Evolutionary conservation across 2,888 invertebrate species (phyloP).

Genomic region (Smittia sp.): DNA sequence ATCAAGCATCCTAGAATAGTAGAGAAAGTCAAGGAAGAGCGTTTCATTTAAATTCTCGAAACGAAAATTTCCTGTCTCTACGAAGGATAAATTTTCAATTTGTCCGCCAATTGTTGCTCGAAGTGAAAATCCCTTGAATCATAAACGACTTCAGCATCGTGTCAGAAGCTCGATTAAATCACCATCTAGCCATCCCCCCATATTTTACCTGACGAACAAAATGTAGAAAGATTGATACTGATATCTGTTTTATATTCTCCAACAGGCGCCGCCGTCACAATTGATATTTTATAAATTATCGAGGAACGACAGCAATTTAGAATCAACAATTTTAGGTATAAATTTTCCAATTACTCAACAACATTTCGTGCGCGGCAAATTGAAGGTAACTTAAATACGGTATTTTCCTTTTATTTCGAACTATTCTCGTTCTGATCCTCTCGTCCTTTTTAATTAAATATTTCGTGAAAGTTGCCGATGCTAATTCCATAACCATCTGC

Average conservation of each 20-base stretch:
- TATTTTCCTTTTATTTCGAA: neutral
- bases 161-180: constrained; percentile 2
- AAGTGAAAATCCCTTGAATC: neutral
- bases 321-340: constrained; percentile 41
- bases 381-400: constrained; percentile 30
- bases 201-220: neutral
- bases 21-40: no score
- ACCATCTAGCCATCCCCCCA: neutral
- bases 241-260: constrained; percentile 36
- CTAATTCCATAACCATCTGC: neutral
- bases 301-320: constrained; percentile 41
- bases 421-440: neutral
- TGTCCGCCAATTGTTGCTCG: no score
- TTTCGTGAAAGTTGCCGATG: neutral
- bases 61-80: no score
- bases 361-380: constrained; percentile 40
- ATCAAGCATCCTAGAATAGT: no score
- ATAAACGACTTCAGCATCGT: neutral
- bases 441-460: constrained; percentile 12
- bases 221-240: constrained; percentile 1
- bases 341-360: constrained; percentile 40
- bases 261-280: constrained; percentile 39
- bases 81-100: no score
- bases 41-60: no score
- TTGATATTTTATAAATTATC: constrained; percentile 40